Percentiles rank a stretch among this genome's conserved stretches.
Evolutionary conservation across 2,113 vertebrate genomes (phyloP).

Genomic region (Stegastes partitus): DNA sequence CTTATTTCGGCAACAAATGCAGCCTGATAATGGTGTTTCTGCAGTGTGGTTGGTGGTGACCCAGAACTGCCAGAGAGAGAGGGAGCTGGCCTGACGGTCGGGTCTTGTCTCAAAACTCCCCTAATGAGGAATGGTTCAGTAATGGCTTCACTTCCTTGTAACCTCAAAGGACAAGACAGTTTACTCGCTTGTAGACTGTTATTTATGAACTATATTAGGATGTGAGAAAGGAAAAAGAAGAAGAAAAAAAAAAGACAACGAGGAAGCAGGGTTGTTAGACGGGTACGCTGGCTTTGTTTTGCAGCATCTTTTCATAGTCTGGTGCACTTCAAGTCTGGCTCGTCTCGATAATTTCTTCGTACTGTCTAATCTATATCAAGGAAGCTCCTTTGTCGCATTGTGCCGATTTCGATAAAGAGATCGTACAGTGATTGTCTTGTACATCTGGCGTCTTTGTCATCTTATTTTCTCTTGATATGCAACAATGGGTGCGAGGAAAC

Average conservation of each 20-base stretch:
- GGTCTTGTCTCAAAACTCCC: conserved; percentile 44
- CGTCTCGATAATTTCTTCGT: conserved; percentile 25
- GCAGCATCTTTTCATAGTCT: conserved; percentile 37
- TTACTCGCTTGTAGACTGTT: conserved; percentile 42
- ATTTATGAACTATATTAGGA: conserved; percentile 32
- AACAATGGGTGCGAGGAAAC: conserved; percentile 43
- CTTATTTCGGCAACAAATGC: conserved; percentile 67
- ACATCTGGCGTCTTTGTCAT: conserved; percentile 44
- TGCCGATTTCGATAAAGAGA: conserved; percentile 48
- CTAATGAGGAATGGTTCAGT: conserved; percentile 68
- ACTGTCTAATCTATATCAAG: conserved; percentile 26
- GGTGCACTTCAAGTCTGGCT: conserved; percentile 15
- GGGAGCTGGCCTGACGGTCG: conserved; percentile 38
- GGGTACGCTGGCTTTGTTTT: conserved; percentile 47
- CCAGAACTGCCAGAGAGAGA: conserved; percentile 78
- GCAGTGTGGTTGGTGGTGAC: conserved; percentile 65
- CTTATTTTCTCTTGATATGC: conserved; percentile 51
- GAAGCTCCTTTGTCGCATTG: conserved; percentile 50
- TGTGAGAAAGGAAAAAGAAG: conserved; percentile 11
- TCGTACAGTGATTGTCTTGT: conserved; percentile 52
- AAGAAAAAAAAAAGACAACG: background rate
- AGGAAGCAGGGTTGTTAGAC: conserved; percentile 32
- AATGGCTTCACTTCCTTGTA: conserved; percentile 48
- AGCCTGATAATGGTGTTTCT: conserved; percentile 56
- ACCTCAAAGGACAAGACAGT: conserved; percentile 57